Conservation (phyloP, 2,113 vertebrate genomes). For the Scomber scombrus region DNA sequence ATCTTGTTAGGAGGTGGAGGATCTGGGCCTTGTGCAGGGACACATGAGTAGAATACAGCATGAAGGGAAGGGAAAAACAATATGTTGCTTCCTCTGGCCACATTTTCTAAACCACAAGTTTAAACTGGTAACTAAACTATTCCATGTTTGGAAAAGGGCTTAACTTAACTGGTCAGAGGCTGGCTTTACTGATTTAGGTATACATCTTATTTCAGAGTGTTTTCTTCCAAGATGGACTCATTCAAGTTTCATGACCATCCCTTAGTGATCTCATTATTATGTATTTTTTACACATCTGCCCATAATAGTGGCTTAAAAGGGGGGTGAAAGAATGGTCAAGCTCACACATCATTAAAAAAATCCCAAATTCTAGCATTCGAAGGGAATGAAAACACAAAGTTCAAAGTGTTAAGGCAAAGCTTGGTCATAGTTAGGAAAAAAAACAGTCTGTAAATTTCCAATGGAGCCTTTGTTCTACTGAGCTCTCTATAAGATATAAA, state of each 20-base stretch:
- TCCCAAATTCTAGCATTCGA: conserved; percentile 54
- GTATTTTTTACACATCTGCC: conserved; percentile 79
- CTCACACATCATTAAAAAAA: conserved; percentile 79
- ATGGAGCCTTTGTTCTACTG: conserved; percentile 76
- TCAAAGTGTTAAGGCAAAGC: conserved; percentile 78
- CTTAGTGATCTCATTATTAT: conserved; percentile 79
- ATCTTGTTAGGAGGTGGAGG: background rate
- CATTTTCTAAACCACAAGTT: conserved; percentile 25
- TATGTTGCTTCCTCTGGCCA: background rate
- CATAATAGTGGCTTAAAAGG: conserved; percentile 75
- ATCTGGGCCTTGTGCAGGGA: background rate
- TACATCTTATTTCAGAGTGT: conserved; percentile 62
- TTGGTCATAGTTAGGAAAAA: conserved; percentile 47
- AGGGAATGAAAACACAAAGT: conserved; percentile 71
- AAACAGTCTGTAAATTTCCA: conserved; percentile 56
- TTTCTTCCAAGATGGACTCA: conserved; percentile 72
- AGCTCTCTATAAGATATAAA: conserved; percentile 89
- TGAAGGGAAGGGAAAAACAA: background rate
- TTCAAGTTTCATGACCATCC: conserved; percentile 80
- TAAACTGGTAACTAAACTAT: conserved; percentile 23
- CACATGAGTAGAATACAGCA: conserved; percentile 3
- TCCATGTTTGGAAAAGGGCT: conserved; percentile 17
- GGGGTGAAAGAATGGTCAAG: conserved; percentile 77
- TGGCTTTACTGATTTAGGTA: conserved; percentile 46
- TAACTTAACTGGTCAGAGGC: conserved; percentile 39